Evolutionary conservation across 2,113 vertebrate genomes (phyloP).

Genomic region (Aspiorhynchus laticeps): DNA sequence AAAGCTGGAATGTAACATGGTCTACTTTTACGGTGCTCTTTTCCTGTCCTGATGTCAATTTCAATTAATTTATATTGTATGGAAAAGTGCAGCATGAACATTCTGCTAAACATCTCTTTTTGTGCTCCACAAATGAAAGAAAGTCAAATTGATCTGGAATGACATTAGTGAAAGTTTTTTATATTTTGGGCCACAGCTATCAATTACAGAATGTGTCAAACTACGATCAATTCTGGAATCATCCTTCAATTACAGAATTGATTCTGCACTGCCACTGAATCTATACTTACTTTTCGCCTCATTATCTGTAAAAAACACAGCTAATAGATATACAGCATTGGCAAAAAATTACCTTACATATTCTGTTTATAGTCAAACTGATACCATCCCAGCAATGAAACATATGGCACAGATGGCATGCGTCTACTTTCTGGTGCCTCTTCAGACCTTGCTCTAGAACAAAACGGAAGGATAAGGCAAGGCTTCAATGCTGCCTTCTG

Average conservation of each 20-base stretch:
- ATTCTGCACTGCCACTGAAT: not conserved
- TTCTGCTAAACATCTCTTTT: not conserved
- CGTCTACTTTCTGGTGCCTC: not conserved
- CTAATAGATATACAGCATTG: not conserved
- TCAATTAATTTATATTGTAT: not conserved
- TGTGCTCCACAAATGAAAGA: not conserved
- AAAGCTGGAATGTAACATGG: too few relatives aligned
- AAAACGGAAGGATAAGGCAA: not conserved
- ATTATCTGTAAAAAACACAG: not conserved
- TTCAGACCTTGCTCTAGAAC: not conserved
- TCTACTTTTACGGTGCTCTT: not conserved
- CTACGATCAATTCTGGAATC: constrained; percentile 1
- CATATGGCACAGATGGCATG: not conserved
- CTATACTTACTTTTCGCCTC: not conserved
- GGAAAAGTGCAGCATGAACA: not conserved
- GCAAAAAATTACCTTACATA: not conserved
- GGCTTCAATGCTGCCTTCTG: not conserved
- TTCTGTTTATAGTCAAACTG: not conserved
- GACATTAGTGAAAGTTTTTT: not conserved
- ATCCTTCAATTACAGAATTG: constrained; percentile 21
- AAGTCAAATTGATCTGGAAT: not conserved
- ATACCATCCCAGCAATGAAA: not conserved
- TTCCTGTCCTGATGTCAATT: not conserved
- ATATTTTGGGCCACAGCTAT: not conserved
- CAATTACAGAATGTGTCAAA: not conserved